phyloP scores from a whole-genome alignment of 2,797 vertebrate species.

The Meda fulgida region DNA sequence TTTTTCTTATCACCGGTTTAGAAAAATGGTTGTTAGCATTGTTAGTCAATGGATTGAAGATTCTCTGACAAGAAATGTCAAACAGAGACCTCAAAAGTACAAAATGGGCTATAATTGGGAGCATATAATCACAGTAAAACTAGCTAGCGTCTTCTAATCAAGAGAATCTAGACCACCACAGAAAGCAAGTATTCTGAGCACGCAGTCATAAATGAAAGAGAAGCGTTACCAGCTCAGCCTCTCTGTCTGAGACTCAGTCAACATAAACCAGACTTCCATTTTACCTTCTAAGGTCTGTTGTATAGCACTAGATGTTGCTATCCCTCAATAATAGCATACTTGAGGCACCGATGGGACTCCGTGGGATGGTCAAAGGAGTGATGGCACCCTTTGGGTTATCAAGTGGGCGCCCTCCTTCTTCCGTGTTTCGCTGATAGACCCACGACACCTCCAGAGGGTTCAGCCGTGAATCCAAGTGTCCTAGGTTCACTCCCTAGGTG shows the following conservation, averaged over 20 bases:
- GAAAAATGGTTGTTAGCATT: not conserved
- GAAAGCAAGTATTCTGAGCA: conserved; percentile 10
- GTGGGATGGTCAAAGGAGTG: too few species aligned
- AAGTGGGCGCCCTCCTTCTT: too few species aligned
- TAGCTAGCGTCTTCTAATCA: conserved; percentile 39
- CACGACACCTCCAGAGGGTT: too few species aligned
- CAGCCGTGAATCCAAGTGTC: too few species aligned
- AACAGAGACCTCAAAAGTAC: conserved; percentile 26
- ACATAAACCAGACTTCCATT: not conserved
- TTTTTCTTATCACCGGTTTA: not conserved
- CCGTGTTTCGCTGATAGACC: too few species aligned
- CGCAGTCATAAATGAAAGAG: conserved; percentile 8
- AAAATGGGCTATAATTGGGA: conserved; percentile 39
- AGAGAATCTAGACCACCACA: conserved; percentile 23
- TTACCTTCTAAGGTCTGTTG: too few species aligned
- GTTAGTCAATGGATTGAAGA: not conserved
- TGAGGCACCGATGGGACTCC: too few species aligned
- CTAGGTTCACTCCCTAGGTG: too few species aligned
- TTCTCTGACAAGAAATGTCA: conserved; percentile 21
- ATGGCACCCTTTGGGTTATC: too few species aligned
- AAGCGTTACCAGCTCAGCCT: not conserved
- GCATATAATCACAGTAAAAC: conserved; percentile 47
- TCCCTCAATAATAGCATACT: too few species aligned
- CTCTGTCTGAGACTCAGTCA: not conserved
- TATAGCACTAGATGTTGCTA: too few species aligned